Evolutionary conservation across 1,140 invertebrate genomes (phyloP), one percentile per base, ranked within the genome.

Genomic region (Colletes gigas): DNA sequence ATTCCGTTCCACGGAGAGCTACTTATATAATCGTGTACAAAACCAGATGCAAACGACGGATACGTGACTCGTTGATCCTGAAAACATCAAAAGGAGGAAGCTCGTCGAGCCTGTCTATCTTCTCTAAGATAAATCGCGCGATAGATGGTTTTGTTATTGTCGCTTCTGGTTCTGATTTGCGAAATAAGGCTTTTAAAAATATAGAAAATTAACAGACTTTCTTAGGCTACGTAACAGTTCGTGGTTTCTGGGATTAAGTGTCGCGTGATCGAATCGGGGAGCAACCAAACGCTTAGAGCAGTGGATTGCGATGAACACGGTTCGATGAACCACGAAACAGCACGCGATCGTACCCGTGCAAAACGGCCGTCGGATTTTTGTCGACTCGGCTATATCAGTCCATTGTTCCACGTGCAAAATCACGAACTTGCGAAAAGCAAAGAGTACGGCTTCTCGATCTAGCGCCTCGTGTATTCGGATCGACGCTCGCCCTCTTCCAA

Each of bases 261-360:
- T 50, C 60, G 44, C 39, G 62, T 50, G 7, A 66, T 54, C 47
- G 62, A 12, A 6, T 47, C 44, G 44, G 44, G 17, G 30, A 21
- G 54, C 30, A 50, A 50, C 10, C n/a, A 30, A 10, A 57, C 55
- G 66, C 44, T 41, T 41, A 10, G 30, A n/a, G 39, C 59, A 44
- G 39, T 55, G 41, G 62, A 59, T 73, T 54, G 41, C n/a, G 68
- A 52, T 68, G 41, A 41, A 69, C 84, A 70, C 83, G 79, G 89
- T 90, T 91, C 89, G 85, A 89, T 89, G 90, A 90, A 91, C 90
- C 69, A 78, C 81, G 75, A 87, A 88, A 89, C 6, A 69, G 50
- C 30, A 68, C 30, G 65, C 41, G 54, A 69, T 69, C 41, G 6
- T 19, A 63, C 8, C 62, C 52, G 39, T 52, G 79, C 12, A 6